Conservation (phyloP, 2,113 vertebrate genomes). For the Saguinus imperator region DNA sequence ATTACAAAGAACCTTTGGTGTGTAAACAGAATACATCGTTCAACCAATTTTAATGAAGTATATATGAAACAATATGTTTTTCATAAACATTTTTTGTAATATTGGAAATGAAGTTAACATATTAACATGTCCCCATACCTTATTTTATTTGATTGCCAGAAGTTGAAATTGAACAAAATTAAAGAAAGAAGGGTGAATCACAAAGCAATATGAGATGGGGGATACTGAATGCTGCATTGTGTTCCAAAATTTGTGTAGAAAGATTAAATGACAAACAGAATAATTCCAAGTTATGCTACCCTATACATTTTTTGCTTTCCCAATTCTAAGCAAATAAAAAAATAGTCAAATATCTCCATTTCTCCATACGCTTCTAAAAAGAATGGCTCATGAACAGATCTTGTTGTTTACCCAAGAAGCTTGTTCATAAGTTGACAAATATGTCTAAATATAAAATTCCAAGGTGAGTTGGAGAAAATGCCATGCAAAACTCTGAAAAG, state of each 20-base stretch:
- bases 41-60: constrained; percentile 16
- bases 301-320: not conserved
- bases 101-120: constrained; percentile 56
- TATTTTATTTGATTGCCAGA: constrained; percentile 39
- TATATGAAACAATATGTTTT: constrained; percentile 44
- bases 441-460: constrained; percentile 15
- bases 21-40: not conserved
- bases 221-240: not conserved
- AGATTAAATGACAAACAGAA: not conserved
- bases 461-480: constrained; percentile 76
- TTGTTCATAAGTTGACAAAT: constrained; percentile 12
- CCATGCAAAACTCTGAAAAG: constrained; percentile 36
- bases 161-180: constrained; percentile 25
- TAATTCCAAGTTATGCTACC: not conserved
- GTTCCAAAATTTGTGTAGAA: not conserved
- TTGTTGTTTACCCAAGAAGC: not conserved
- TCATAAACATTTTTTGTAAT: constrained; percentile 46
- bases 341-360: not conserved
- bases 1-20: constrained; percentile 29
- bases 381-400: constrained; percentile 22
- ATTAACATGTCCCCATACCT: not conserved
- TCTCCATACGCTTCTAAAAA: not conserved
- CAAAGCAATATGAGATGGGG: not conserved
- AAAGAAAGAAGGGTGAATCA: not conserved
- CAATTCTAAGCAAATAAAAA: not conserved